Base-by-base conservation (phyloP, 2,797 vertebrate species). In the Numenius phaeopus region DNA sequence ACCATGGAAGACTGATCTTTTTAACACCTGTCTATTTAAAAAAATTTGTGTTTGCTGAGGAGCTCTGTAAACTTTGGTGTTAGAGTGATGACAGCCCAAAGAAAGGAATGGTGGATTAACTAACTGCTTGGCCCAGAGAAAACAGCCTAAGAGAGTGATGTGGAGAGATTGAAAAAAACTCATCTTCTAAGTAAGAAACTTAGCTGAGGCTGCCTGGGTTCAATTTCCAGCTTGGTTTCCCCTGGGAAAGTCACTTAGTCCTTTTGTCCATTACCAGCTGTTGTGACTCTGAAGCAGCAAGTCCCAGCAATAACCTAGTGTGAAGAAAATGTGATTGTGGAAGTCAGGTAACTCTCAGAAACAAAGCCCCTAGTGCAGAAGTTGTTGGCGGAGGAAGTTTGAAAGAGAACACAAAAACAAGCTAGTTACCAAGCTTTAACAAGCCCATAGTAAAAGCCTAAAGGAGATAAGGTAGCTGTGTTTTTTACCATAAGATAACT, bases 401-500 rank as follows among this genome's bases (percentile, higher is more conserved):
- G 61, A 86, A 75, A 72, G 79, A 27, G 49, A 78, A 37, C 13
- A 49, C 32, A 67, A 71, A 89, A 91, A 34, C 61, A 71, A 89
- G 37, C 18, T 52, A 34, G 82, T 67, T 91, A 77, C 24, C 3
- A 14, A 83, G 87, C 1, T 0, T 57, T 94, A 88, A 52, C 64
- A 80, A 90, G 86, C 44, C 72, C 11, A 1, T 26, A 84, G 49
- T 66, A 83, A 91, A 96, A 88, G 86, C 50, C 52, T 87, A 83
- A 39, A 69, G 52, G 15, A 94, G 90, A 91, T 95, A 83, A 89
- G 39, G 27, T 49, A 59, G 21, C 64, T 72, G 27, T 76, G 40
- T 50, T 88, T 96, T 92, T 86, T 54, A 96, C 92, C 71, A 73
- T 69, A 77, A 83, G 82, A 46, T 54, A 97, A 72, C 69, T 86